phyloP scores from a whole-genome alignment of 1,140 invertebrate genomes.

The Bombus sylvicola region DNA sequence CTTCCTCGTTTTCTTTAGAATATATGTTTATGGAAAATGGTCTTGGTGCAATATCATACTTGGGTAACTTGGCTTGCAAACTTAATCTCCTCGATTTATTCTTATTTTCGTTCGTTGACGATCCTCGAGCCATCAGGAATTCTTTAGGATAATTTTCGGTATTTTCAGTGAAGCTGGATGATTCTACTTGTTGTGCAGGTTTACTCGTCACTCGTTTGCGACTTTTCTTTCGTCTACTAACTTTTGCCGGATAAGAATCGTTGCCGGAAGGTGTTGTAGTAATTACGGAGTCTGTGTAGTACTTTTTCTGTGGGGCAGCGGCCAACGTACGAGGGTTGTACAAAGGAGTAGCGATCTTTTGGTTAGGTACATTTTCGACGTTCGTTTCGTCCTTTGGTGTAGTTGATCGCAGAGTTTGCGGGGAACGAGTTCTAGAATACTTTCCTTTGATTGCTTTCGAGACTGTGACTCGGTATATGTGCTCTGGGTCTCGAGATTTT shows the following conservation, averaged over 20 bases:
- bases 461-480: neutral
- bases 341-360: too few species aligned
- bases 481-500: neutral
- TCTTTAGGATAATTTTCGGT: neutral
- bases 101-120: neutral
- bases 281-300: too few species aligned
- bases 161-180: neutral
- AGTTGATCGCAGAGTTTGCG: neutral
- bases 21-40: constrained; percentile 27
- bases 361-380: neutral
- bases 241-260: neutral
- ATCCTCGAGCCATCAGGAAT: neutral
- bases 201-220: neutral
- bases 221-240: neutral
- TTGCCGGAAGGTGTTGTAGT: neutral
- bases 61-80: constrained; percentile 37
- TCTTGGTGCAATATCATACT: constrained; percentile 36
- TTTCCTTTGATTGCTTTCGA: neutral
- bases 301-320: too few species aligned
- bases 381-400: neutral
- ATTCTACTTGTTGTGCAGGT: neutral
- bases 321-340: too few species aligned
- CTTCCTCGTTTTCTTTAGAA: neutral
- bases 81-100: neutral
- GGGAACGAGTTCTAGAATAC: neutral